These are phyloP conservation scores for Drosophila histrio DNA, from an alignment of 2,888 invertebrate genomes.

Conservation along the genomic window DNA sequence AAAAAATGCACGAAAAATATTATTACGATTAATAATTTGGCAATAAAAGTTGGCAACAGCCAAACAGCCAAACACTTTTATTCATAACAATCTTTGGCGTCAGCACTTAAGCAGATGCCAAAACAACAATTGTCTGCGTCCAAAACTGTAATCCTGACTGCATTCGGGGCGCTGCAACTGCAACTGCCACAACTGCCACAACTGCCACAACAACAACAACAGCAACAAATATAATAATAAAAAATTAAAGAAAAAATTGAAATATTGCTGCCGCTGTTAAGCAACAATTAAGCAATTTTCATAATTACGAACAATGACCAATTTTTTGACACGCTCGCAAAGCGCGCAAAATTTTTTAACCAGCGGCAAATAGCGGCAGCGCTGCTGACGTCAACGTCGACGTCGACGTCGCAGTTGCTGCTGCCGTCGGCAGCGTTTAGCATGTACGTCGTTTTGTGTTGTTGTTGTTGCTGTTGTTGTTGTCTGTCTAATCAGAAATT, in stretches of 20 bases:
- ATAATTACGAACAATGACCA: constrained; percentile 80
- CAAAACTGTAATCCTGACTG: constrained; percentile 34
- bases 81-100: constrained; percentile 65
- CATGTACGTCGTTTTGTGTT: constrained; percentile 46
- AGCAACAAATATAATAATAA: not conserved
- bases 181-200: constrained; percentile 5
- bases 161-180: constrained; percentile 15
- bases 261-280: constrained; percentile 62
- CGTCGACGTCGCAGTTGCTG: not conserved
- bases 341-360: constrained; percentile 75
- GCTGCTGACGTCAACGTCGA: constrained; percentile 6
- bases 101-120: constrained; percentile 77
- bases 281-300: constrained; percentile 80
- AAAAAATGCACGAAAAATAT: constrained; percentile 54
- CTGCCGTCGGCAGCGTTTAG: constrained; percentile 23
- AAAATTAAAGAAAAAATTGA: constrained; percentile 16
- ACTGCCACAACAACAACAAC: constrained; percentile 11
- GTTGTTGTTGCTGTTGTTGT: constrained; percentile 32
- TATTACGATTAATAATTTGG: constrained; percentile 74
- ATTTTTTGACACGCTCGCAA: constrained; percentile 79
- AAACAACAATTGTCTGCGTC: constrained; percentile 27
- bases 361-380: constrained; percentile 62
- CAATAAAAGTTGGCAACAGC: constrained; percentile 56
- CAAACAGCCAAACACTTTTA: constrained; percentile 27
- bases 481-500: constrained; percentile 64